Evolutionary conservation across 1,140 invertebrate species (phyloP).

Genomic region (Zaprionus nigranus): DNA sequence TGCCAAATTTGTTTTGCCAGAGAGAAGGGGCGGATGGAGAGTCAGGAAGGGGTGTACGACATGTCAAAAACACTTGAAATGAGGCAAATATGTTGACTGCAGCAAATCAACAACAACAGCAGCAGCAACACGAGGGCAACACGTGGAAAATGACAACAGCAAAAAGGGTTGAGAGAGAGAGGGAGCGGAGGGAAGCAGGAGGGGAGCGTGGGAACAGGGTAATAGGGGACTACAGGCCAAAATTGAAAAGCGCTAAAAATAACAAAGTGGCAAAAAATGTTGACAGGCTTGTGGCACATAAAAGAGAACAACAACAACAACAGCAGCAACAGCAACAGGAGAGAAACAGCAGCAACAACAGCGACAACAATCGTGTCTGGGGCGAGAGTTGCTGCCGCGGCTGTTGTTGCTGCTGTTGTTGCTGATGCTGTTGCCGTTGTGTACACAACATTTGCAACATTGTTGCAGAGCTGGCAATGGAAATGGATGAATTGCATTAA

Average conservation of each 20-base stretch:
- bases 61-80: conserved; percentile 45
- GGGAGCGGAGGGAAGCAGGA: background rate
- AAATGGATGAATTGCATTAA: conserved; percentile 76
- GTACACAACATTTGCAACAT: conserved; percentile 66
- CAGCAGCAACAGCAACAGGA: background rate
- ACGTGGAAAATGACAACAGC: conserved; percentile 34
- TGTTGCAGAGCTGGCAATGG: conserved; percentile 70
- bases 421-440: conserved; percentile 26
- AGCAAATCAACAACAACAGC: conserved; percentile 19
- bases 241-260: conserved; percentile 56
- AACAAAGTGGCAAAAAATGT: conserved; percentile 59
- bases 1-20: conserved; percentile 47
- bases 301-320: conserved; percentile 14
- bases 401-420: background rate
- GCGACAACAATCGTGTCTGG: conserved; percentile 37
- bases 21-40: background rate
- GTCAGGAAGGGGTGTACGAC: conserved; percentile 1
- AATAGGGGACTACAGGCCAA: conserved; percentile 8
- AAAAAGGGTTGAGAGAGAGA: background rate
- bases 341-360: conserved; percentile 6
- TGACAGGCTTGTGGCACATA: conserved; percentile 45
- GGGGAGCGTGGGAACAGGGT: background rate
- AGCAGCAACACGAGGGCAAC: conserved; percentile 30
- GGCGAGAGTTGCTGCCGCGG: conserved; percentile 15
- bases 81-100: conserved; percentile 24